These are phyloP conservation scores for Diarsia mendica DNA, from an alignment of 2,888 invertebrate genomes.

Conservation along the genomic window DNA sequence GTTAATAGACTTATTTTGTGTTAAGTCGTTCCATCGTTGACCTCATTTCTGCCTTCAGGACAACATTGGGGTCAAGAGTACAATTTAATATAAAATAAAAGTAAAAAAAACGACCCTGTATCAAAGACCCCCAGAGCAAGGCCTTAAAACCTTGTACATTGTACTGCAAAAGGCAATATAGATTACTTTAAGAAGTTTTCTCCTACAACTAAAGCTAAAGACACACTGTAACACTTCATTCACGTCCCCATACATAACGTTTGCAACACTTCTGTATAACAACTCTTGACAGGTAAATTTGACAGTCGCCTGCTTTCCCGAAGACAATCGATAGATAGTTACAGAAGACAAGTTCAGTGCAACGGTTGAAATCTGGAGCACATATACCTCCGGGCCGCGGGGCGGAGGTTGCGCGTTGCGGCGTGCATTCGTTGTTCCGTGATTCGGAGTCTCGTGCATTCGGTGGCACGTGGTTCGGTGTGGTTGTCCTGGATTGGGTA, in stretches of 20 bases:
- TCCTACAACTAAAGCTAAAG: conserved; percentile 25
- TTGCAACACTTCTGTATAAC: conserved; percentile 67
- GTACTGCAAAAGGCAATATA: conserved; percentile 5
- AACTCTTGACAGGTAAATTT: conserved; percentile 76
- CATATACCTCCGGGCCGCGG: too few relatives aligned
- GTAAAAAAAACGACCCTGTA: neutral
- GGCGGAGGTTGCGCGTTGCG: too few relatives aligned
- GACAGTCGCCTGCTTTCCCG: conserved; percentile 74
- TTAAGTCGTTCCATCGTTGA: too few relatives aligned
- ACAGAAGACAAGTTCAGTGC: neutral
- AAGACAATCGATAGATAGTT: neutral
- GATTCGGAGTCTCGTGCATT: too few relatives aligned
- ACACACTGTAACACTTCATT: conserved; percentile 39
- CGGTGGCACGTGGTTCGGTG: too few relatives aligned
- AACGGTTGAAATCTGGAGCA: too few relatives aligned
- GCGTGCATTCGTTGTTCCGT: too few relatives aligned
- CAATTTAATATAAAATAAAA: too few relatives aligned
- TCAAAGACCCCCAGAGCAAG: neutral
- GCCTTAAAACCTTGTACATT: neutral
- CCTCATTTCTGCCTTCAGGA: too few relatives aligned
- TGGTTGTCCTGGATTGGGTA: too few relatives aligned
- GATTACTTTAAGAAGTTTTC: conserved; percentile 26
- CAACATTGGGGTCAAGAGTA: too few relatives aligned
- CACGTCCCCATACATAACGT: conserved; percentile 45
- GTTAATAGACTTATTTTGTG: too few relatives aligned